Conservation (phyloP, 2,113 vertebrate genomes). For the Neolamprologus tretocephalus region DNA sequence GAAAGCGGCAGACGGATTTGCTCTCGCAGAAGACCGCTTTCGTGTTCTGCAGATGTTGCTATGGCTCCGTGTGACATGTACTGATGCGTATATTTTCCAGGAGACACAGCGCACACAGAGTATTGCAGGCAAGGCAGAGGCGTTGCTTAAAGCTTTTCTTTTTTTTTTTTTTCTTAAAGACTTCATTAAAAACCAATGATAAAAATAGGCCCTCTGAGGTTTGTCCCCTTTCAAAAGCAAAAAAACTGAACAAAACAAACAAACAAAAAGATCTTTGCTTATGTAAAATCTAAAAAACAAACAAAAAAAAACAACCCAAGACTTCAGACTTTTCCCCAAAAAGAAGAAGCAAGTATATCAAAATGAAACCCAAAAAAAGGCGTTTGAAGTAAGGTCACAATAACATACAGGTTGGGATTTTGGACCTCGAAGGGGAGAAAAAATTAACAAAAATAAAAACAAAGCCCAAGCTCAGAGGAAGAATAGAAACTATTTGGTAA, state of each 20-base stretch:
- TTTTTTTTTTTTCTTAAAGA: constrained; percentile 75
- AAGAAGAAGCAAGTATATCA: constrained; percentile 54
- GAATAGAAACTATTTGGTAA: constrained; percentile 98
- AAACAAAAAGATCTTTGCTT: constrained; percentile 62
- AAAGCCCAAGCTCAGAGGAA: constrained; percentile 83
- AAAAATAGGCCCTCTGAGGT: constrained; percentile 89
- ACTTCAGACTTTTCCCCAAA: constrained; percentile 76
- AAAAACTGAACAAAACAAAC: constrained; percentile 52
- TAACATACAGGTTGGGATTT: constrained; percentile 79
- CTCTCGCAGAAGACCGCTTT: constrained; percentile 58
- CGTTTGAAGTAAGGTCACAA: constrained; percentile 70
- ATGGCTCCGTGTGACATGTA: constrained; percentile 56
- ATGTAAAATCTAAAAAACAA: constrained; percentile 5
- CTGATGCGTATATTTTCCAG: constrained; percentile 45
- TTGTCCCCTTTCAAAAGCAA: constrained; percentile 64
- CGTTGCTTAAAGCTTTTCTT: constrained; percentile 99
- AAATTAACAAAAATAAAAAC: neutral
- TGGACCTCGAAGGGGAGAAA: constrained; percentile 71
- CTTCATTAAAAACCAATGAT: constrained; percentile 87
- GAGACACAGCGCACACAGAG: constrained; percentile 79
- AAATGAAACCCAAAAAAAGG: constrained; percentile 37
- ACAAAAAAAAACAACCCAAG: constrained; percentile 53
- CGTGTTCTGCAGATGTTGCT: constrained; percentile 67
- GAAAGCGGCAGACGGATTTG: constrained; percentile 17
- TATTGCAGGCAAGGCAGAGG: constrained; percentile 99